These are phyloP conservation scores for Psilanteris sp. DNA, from an alignment of 1,140 invertebrate species.

Conservation along the genomic window DNA sequence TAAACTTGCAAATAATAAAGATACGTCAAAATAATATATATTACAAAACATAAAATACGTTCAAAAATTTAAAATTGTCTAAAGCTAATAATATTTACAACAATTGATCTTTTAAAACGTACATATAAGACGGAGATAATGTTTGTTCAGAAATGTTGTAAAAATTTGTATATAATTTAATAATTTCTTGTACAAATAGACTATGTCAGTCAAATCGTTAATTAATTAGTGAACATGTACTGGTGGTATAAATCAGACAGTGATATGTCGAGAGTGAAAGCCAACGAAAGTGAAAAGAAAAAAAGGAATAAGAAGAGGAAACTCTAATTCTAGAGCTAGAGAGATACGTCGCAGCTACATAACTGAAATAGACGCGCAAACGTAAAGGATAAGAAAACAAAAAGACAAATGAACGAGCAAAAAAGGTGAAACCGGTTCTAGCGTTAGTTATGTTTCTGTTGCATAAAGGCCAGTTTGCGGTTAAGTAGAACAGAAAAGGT, in stretches of 20 bases:
- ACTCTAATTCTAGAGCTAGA: constrained; percentile 43
- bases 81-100: too few species aligned
- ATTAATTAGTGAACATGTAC: constrained; percentile 46
- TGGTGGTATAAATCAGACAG: constrained; percentile 41
- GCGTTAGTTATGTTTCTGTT: constrained; percentile 62
- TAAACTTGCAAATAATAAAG: too few species aligned
- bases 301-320: constrained; percentile 42
- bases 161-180: constrained; percentile 33
- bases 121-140: too few species aligned
- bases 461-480: constrained; percentile 61
- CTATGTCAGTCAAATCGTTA: constrained; percentile 45
- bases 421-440: constrained; percentile 59
- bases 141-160: too few species aligned
- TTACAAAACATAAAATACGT: too few species aligned
- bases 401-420: constrained; percentile 38
- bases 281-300: constrained; percentile 45
- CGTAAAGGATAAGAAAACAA: constrained; percentile 47
- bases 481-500: constrained; percentile 26
- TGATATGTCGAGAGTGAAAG: constrained; percentile 52
- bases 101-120: too few species aligned
- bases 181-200: constrained; percentile 40
- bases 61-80: too few species aligned
- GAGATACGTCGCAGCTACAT: constrained; percentile 36
- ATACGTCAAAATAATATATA: too few species aligned
- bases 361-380: constrained; percentile 49